These are phyloP conservation scores for Aleiodes leptofemur DNA, from an alignment of 2,888 invertebrate genomes.

Conservation along the genomic window DNA sequence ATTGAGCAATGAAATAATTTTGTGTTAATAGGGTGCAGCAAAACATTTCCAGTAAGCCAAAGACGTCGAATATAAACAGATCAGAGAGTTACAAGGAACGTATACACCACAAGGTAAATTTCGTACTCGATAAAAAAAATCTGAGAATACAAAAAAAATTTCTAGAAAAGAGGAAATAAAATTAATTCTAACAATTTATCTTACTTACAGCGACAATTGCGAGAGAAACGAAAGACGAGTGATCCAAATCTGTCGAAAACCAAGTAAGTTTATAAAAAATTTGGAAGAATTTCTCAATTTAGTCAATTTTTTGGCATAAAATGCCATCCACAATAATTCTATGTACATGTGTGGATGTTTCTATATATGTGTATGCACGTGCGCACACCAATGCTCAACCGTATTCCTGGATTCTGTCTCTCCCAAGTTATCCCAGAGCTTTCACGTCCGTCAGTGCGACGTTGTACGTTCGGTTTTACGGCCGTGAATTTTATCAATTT, in stretches of 20 bases:
- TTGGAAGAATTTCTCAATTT: no score
- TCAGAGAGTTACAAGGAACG: conserved; percentile 86
- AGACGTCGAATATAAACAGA: conserved; percentile 78
- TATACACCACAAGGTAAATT: conserved; percentile 76
- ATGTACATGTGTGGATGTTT: conserved; percentile 37
- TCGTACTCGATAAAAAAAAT: neutral
- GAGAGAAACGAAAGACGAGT: conserved; percentile 86
- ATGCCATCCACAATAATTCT: conserved; percentile 36
- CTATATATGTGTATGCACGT: conserved; percentile 49
- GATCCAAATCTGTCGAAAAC: conserved; percentile 87
- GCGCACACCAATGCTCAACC: conserved; percentile 61
- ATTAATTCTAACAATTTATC: neutral
- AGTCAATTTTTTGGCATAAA: conserved; percentile 52
- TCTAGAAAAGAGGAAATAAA: neutral
- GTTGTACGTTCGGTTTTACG: conserved; percentile 66
- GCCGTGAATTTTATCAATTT: conserved; percentile 29
- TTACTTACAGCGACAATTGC: conserved; percentile 79
- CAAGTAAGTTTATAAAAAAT: conserved; percentile 77
- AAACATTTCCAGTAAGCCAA: conserved; percentile 75
- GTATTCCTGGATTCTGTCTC: conserved; percentile 48
- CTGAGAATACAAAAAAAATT: no score
- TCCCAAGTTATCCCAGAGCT: conserved; percentile 36
- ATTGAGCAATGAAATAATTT: conserved; percentile 53
- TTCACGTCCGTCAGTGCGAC: conserved; percentile 65
- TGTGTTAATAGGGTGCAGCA: conserved; percentile 71